phyloP scores from a whole-genome alignment of 2,797 vertebrate species.

The Varecia variegata region DNA sequence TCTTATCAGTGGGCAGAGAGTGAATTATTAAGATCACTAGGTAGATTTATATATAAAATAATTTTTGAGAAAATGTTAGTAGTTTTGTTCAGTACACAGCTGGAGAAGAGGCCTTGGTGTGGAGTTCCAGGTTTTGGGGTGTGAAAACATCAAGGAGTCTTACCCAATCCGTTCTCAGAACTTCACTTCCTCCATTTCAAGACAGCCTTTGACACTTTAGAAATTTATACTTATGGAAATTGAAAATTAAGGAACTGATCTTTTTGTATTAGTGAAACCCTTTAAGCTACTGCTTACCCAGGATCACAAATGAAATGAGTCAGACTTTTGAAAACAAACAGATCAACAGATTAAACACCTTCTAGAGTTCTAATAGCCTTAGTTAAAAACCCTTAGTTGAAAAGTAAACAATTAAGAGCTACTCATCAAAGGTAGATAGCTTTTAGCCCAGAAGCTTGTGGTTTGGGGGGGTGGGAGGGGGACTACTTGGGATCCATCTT shows the following conservation, averaged over 20 bases:
- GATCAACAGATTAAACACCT: conserved; percentile 69
- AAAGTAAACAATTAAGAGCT: conserved; percentile 71
- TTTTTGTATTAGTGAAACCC: conserved; percentile 53
- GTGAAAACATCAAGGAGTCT: background rate
- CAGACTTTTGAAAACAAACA: conserved; percentile 71
- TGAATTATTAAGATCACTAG: conserved; percentile 9
- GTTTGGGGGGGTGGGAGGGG: background rate
- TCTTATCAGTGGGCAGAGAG: background rate
- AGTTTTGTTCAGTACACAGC: background rate
- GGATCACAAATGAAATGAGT: conserved; percentile 68
- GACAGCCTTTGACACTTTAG: background rate
- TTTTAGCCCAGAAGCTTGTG: conserved; percentile 56
- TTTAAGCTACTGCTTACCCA: conserved; percentile 63
- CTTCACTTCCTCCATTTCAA: background rate
- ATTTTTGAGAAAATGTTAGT: conserved; percentile 31
- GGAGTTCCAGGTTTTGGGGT: background rate
- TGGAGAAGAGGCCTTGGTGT: background rate
- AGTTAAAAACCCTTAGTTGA: conserved; percentile 70
- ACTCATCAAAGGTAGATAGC: conserved; percentile 64
- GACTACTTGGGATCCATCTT: conserved; percentile 21
- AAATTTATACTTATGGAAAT: conserved; percentile 40
- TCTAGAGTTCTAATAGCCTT: conserved; percentile 61
- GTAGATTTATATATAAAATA: background rate
- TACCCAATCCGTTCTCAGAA: background rate
- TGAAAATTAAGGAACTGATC: conserved; percentile 57